A percentile compares a stretch with the other conserved stretches of the same genome.
Conservation (phyloP, 2,888 invertebrate species). For the Parnassius orleans region DNA sequence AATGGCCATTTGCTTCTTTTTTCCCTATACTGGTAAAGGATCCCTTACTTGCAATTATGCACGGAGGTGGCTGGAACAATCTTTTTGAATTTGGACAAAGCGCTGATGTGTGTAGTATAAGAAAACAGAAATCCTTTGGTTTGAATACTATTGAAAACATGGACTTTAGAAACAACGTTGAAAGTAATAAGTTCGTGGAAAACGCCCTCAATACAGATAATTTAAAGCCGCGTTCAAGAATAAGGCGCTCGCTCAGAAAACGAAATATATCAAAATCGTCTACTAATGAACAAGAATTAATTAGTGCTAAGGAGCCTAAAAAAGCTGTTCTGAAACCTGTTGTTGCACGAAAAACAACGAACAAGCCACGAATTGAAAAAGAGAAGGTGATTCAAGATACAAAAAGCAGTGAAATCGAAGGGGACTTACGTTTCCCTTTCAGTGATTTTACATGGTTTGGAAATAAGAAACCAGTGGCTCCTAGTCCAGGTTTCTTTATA, state of each 20-base stretch:
- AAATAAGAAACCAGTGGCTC: conserved; percentile 54
- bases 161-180: conserved; percentile 29
- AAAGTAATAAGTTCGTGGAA: conserved; percentile 3
- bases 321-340: conserved; percentile 49
- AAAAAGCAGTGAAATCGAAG: conserved; percentile 47
- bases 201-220: conserved; percentile 13
- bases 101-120: conserved; percentile 71
- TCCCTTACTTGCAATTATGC: conserved; percentile 73
- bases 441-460: conserved; percentile 53
- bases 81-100: conserved; percentile 81
- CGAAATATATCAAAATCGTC: conserved; percentile 48
- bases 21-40: conserved; percentile 82
- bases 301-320: conserved; percentile 43
- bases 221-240: conserved; percentile 34
- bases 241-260: conserved; percentile 58
- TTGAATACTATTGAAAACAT: conserved; percentile 24
- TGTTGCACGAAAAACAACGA: conserved; percentile 45
- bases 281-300: conserved; percentile 41
- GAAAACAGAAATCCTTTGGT: conserved; percentile 53
- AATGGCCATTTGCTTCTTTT: conserved; percentile 75
- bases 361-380: conserved; percentile 37
- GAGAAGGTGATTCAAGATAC: conserved; percentile 38
- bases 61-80: conserved; percentile 75
- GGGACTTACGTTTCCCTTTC: conserved; percentile 52
- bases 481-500: conserved; percentile 84